Percentiles rank a stretch among this genome's conserved stretches.
phyloP scores from a whole-genome alignment of 2,888 invertebrate species.

The Cephus pygmeus region DNA sequence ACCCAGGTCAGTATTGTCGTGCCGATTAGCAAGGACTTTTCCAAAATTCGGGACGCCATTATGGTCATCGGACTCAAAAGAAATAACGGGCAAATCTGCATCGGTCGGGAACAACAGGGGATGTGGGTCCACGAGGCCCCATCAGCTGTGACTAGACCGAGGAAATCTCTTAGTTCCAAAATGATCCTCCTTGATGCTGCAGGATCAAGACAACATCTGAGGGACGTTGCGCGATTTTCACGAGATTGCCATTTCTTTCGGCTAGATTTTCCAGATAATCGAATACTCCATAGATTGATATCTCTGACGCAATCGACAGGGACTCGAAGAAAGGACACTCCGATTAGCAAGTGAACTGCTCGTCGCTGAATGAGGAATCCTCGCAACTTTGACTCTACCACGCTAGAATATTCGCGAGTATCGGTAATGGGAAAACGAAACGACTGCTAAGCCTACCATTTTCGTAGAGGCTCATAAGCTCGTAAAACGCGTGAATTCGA shows the following conservation, averaged over 20 bases:
- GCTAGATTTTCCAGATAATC: not conserved
- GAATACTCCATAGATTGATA: not conserved
- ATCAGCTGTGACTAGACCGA: not conserved
- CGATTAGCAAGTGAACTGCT: not conserved
- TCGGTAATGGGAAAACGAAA: not conserved
- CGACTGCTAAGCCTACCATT: constrained; percentile 4
- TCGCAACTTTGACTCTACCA: not conserved
- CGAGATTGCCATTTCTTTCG: not conserved
- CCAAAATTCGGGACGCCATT: constrained; percentile 30
- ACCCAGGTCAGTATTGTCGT: constrained; percentile 50
- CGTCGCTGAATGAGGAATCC: not conserved
- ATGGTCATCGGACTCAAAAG: constrained; percentile 1
- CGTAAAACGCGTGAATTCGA: constrained; percentile 53
- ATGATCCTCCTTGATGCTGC: not conserved
- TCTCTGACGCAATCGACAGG: not conserved
- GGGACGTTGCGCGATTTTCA: not conserved
- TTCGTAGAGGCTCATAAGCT: constrained; percentile 32
- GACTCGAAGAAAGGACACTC: not conserved
- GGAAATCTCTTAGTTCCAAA: not conserved
- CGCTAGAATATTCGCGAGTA: not conserved
- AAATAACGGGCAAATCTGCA: not conserved
- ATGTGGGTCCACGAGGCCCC: not conserved
- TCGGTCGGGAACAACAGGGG: not conserved
- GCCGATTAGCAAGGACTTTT: constrained; percentile 44
- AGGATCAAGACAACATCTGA: not conserved